Conservation (phyloP, 2,113 vertebrate species). For the Osmerus mordax region DNA sequence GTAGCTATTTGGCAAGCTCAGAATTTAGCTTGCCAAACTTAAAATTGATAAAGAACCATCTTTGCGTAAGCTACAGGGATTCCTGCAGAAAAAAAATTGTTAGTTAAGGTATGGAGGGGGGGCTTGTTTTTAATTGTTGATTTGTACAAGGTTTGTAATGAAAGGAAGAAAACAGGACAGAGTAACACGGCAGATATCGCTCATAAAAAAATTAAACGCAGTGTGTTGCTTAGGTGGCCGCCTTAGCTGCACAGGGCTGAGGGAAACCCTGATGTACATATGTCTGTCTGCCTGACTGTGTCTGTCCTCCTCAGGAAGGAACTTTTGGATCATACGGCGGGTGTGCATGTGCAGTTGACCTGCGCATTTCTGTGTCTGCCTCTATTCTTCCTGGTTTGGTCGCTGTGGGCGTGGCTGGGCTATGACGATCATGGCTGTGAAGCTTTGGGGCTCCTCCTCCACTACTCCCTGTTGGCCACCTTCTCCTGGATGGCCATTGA, state of each 20-base stretch:
- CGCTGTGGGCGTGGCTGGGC: slow-evolving; percentile 6
- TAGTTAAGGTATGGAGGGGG: too few relatives aligned
- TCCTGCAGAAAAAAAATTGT: too few relatives aligned
- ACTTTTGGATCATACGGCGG: slow-evolving; percentile 65
- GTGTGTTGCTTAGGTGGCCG: too few relatives aligned
- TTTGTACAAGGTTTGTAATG: too few relatives aligned
- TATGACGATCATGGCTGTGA: slow-evolving; percentile 40
- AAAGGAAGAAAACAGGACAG: too few relatives aligned
- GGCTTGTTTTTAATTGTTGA: too few relatives aligned
- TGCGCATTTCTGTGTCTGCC: slow-evolving; percentile 78
- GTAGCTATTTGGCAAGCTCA: too few relatives aligned
- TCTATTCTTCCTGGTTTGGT: slow-evolving; percentile 71
- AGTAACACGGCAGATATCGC: too few relatives aligned
- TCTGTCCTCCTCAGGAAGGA: slow-evolving; percentile 46
- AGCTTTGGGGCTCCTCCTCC: slow-evolving; percentile 55
- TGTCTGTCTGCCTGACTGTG: slow-evolving; percentile 22
- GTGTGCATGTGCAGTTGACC: slow-evolving; percentile 74
- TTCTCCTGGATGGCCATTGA: slow-evolving; percentile 15
- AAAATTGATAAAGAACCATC: too few relatives aligned
- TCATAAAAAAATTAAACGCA: too few relatives aligned
- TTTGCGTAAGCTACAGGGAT: too few relatives aligned
- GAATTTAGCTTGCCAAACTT: too few relatives aligned
- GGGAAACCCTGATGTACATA: not conserved
- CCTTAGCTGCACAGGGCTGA: not conserved
- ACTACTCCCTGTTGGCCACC: slow-evolving; percentile 59